Percentiles rank a stretch among this genome's conserved stretches.
These are phyloP conservation scores for Anguilla marmorata DNA, from an alignment of 2,797 vertebrate genomes.

Conservation along the genomic window DNA sequence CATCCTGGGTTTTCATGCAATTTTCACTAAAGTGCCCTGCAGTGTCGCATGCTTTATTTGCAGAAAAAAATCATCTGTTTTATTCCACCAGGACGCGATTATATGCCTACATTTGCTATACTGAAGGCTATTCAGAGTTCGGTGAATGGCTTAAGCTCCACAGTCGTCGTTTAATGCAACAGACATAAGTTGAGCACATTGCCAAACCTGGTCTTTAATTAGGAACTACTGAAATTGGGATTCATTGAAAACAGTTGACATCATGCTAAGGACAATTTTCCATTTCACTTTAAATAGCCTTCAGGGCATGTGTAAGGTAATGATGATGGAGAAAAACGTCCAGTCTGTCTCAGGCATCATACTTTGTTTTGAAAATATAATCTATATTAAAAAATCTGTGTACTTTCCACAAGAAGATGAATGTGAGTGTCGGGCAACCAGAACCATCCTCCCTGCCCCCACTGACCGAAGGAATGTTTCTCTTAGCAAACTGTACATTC, in stretches of 20 bases:
- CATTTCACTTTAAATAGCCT: background rate
- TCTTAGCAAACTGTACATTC: background rate
- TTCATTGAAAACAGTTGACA: background rate
- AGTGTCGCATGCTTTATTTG: background rate
- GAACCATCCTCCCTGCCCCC: background rate
- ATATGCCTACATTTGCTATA: background rate
- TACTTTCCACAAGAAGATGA: conserved; percentile 2
- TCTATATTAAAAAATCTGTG: background rate
- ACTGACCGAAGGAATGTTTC: conserved; percentile 8
- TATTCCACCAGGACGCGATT: background rate
- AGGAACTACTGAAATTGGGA: background rate
- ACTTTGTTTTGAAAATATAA: background rate
- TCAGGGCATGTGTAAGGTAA: background rate
- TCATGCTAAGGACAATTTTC: background rate
- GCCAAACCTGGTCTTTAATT: background rate
- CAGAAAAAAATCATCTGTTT: background rate
- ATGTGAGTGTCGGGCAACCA: background rate
- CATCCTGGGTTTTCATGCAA: background rate
- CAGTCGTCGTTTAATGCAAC: background rate
- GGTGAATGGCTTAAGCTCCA: background rate
- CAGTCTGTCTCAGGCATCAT: background rate
- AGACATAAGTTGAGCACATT: background rate
- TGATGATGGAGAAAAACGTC: background rate
- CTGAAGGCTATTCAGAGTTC: background rate
- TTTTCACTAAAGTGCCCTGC: background rate